Percentiles rank a stretch among this genome's conserved stretches.
Conservation (phyloP, 2,797 vertebrate species). For the Pogonophryne albipinna region DNA sequence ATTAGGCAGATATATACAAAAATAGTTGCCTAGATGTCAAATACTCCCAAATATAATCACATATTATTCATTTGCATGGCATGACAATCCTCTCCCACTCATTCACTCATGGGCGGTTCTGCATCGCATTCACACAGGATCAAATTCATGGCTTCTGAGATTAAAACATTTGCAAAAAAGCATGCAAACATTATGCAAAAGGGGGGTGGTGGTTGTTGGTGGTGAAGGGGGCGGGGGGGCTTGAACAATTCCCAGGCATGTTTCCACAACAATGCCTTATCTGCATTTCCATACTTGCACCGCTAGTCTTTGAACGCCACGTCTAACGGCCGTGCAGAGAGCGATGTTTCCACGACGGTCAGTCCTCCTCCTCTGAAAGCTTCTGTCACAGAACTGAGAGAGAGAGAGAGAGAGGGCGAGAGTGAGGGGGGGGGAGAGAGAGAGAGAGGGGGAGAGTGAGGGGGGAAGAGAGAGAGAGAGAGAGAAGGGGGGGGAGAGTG, state of each 20-base stretch:
- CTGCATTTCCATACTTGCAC: conserved; percentile 94
- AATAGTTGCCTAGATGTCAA: conserved; percentile 28
- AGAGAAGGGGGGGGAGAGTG: neutral
- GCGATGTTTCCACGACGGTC: conserved; percentile 84
- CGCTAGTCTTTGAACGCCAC: conserved; percentile 92
- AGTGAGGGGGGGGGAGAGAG: conserved; percentile 11
- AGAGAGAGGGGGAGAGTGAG: neutral
- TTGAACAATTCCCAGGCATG: conserved; percentile 91
- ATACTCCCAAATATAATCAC: conserved; percentile 48
- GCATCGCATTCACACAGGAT: conserved; percentile 56
- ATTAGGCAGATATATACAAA: conserved; percentile 15
- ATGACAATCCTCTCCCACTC: conserved; percentile 66
- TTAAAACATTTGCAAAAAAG: conserved; percentile 83
- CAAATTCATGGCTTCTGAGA: conserved; percentile 72
- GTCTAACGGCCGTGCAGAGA: conserved; percentile 85
- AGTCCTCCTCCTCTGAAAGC: conserved; percentile 84
- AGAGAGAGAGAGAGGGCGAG: conserved; percentile 45
- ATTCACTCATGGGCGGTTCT: conserved; percentile 61
- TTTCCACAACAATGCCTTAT: conserved; percentile 90
- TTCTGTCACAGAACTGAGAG: conserved; percentile 77
- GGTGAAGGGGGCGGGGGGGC: conserved; percentile 60
- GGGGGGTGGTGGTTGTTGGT: neutral
- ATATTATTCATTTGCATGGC: conserved; percentile 51
- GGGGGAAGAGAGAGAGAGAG: conserved; percentile 28
- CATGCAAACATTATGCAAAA: conserved; percentile 72